Percentiles rank a stretch among this genome's conserved stretches.
Conservation (phyloP, 2,797 vertebrate genomes). For the Emys orbicularis region DNA sequence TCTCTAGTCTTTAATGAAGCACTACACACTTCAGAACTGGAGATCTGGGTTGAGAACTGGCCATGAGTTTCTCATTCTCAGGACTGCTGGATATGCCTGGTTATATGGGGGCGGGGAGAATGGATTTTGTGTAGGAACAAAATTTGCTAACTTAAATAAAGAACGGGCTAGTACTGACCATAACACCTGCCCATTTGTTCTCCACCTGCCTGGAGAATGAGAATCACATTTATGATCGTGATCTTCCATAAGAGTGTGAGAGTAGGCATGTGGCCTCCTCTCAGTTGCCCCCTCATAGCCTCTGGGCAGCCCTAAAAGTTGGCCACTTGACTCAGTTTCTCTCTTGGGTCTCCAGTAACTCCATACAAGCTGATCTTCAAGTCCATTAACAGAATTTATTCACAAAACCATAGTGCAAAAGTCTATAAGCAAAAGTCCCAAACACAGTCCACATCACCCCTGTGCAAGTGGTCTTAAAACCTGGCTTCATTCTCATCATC, state of each 20-base stretch:
- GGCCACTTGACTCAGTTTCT: background rate
- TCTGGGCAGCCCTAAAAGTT: background rate
- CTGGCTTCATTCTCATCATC: background rate
- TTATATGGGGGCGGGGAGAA: background rate
- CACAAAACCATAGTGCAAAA: too few relatives aligned
- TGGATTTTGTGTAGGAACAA: background rate
- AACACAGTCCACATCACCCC: background rate
- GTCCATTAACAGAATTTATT: background rate
- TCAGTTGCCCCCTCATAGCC: background rate
- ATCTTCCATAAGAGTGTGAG: background rate
- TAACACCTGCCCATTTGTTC: background rate
- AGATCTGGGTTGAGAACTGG: background rate
- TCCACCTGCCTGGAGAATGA: background rate
- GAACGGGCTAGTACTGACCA: rapidly evolving
- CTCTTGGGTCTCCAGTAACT: background rate
- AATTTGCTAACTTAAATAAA: background rate
- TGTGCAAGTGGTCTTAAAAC: background rate
- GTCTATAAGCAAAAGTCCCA: too few relatives aligned
- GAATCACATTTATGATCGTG: background rate
- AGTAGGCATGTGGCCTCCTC: background rate
- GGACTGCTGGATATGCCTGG: background rate
- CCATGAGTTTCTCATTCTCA: background rate
- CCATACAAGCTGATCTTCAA: background rate
- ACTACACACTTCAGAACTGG: background rate
- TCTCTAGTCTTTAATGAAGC: background rate